Evolutionary conservation across 2,888 invertebrate species (phyloP).

Genomic region (Operophtera brumata): DNA sequence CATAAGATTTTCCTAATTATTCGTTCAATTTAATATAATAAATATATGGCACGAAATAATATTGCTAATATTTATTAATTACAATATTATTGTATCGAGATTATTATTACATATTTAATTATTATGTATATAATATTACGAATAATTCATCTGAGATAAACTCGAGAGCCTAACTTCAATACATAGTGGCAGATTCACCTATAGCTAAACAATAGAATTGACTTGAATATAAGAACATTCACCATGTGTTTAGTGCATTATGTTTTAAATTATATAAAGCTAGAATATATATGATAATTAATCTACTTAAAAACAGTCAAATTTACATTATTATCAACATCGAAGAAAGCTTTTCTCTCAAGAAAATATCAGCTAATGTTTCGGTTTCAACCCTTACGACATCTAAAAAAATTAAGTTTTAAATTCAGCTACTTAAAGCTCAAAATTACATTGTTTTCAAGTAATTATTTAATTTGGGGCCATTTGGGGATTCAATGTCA

Average conservation of each 20-base stretch:
- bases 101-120: neutral
- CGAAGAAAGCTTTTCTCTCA: conserved; percentile 18
- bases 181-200: conserved; percentile 12
- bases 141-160: conserved; percentile 10
- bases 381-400: conserved; percentile 19
- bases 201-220: conserved; percentile 33
- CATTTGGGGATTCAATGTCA: conserved; percentile 12
- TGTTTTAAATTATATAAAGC: conserved; percentile 22
- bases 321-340: conserved; percentile 21
- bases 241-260: conserved; percentile 19
- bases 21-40: conserved; percentile 26
- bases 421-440: conserved; percentile 35
- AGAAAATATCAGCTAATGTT: conserved; percentile 11
- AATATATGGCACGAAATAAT: conserved; percentile 20
- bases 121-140: neutral
- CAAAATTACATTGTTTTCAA: conserved; percentile 33
- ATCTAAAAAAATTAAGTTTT: conserved; percentile 29
- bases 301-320: conserved; percentile 22
- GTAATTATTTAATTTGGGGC: conserved; percentile 24
- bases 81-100: conserved; percentile 27
- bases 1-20: conserved; percentile 22
- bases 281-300: conserved; percentile 20
- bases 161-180: conserved; percentile 13
- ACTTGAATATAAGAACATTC: conserved; percentile 24
- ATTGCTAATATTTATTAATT: conserved; percentile 4